Evolutionary conservation across 2,797 vertebrate species (phyloP).

Genomic region (Champsocephalus esox): DNA sequence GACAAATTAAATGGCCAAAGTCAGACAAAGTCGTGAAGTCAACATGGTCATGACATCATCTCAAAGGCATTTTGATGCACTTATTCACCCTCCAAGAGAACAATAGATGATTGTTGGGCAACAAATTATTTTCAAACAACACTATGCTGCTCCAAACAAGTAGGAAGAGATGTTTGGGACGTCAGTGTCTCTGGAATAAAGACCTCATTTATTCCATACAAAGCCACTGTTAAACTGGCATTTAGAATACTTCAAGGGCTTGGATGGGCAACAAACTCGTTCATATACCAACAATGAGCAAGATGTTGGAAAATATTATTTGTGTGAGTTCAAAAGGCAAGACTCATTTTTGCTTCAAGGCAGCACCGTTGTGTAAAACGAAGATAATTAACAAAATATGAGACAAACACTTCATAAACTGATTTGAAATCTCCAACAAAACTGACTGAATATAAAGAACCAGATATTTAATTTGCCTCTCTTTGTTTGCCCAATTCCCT

Average conservation of each 20-base stretch:
- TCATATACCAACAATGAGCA: conserved; percentile 1
- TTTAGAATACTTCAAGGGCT: not conserved
- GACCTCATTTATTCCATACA: conserved; percentile 8
- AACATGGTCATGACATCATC: conserved; percentile 23
- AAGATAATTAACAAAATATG: not conserved
- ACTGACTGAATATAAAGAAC: conserved; percentile 11
- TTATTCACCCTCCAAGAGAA: conserved; percentile 9
- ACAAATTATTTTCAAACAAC: conserved; percentile 1
- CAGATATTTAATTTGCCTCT: conserved; percentile 1
- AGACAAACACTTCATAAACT: not conserved
- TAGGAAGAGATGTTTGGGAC: conserved; percentile 23
- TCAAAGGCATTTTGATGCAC: conserved; percentile 8
- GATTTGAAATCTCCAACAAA: conserved; percentile 7
- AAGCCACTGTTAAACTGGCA: conserved; percentile 26
- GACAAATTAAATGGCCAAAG: conserved; percentile 11
- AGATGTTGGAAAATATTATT: not conserved
- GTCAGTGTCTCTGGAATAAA: conserved; percentile 4
- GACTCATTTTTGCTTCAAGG: too few relatives aligned
- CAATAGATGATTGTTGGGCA: conserved; percentile 16
- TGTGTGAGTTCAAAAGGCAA: too few relatives aligned
- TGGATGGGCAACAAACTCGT: too few relatives aligned
- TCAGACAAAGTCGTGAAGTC: conserved; percentile 31
- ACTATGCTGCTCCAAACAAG: not conserved
- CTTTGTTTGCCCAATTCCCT: conserved; percentile 29
- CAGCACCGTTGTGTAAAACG: not conserved